Conservation (phyloP, 1,140 invertebrate genomes). For the Drosophila bocqueti region DNA sequence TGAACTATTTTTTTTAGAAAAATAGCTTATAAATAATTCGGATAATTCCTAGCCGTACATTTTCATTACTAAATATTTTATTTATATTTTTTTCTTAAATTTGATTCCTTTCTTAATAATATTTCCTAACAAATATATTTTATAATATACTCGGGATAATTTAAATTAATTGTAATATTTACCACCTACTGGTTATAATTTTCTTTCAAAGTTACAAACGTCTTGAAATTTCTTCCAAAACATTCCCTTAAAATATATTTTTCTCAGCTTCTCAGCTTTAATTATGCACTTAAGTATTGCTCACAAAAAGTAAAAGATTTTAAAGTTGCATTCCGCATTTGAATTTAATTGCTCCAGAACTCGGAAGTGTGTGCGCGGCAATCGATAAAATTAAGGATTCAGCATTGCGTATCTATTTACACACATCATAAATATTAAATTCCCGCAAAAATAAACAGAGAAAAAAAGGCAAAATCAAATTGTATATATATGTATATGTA, state of each 20-base stretch:
- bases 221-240: too few species aligned
- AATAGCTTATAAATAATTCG: too few species aligned
- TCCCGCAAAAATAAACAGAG: constrained; percentile 59
- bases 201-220: background rate
- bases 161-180: background rate
- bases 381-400: constrained; percentile 78
- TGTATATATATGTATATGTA: background rate
- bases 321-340: constrained; percentile 16
- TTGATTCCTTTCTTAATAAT: too few species aligned
- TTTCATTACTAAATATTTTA: too few species aligned
- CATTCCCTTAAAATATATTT: background rate
- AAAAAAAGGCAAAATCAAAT: constrained; percentile 34
- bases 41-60: too few species aligned
- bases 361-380: constrained; percentile 31
- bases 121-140: too few species aligned
- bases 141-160: background rate
- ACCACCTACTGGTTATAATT: background rate
- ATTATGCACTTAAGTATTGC: too few species aligned
- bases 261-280: background rate
- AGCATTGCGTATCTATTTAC: constrained; percentile 80
- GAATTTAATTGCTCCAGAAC: constrained; percentile 28
- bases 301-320: background rate
- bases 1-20: too few species aligned
- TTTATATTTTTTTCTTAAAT: too few species aligned
- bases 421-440: constrained; percentile 81